Base-by-base conservation (phyloP, 2,797 vertebrate species). In the Tenualosa ilisha region DNA sequence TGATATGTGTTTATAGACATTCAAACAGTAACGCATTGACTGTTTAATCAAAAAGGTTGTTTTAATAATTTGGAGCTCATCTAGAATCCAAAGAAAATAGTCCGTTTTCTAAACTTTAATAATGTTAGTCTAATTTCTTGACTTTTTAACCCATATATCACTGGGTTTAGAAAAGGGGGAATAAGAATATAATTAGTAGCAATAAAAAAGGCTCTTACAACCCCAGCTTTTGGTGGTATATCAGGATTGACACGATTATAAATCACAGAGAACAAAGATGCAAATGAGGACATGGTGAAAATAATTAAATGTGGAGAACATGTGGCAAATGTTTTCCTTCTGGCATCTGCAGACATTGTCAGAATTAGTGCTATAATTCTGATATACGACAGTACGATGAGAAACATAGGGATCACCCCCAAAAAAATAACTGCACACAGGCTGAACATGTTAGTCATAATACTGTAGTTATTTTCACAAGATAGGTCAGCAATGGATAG, bases 261-360 rank as follows among this genome's bases (percentile, higher is more conserved):
- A 59, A 22, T 22, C 22, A 22, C 17, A 59, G 56, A 22, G 22
- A 59, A 59, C 13, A 59, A 20, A 59, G 56, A 59, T 20, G 22
- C 56, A 59, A 59, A 59, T 22, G 56, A 59, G 56, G 22, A 59
- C 17, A 59, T 6, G 20, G 22, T 59, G 56, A 59, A 59, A 59
- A 59, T 59, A 15, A 59, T 59, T 59, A 59, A 59, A 59, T 59
- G 56, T 59, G 56, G 56, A 59, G 56, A 59, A 59, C 56, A 59
- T 59, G 56, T 59, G 13, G 56, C 56, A 22, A 59, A 59, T 3
- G 56, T 59, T 59, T 59, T 59, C 56, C 22, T 59, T 59, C 56
- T 59, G 13, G 56, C 56, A 4, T 59, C 56, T 59, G 56, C 17
- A 2, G 56, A 59, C 17, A 59, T 22, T 59, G 17, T 59, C 56